Percentiles rank a stretch among this genome's conserved stretches.
Evolutionary conservation across 2,797 vertebrate genomes (phyloP).

Genomic region (Alfaro cultratus): DNA sequence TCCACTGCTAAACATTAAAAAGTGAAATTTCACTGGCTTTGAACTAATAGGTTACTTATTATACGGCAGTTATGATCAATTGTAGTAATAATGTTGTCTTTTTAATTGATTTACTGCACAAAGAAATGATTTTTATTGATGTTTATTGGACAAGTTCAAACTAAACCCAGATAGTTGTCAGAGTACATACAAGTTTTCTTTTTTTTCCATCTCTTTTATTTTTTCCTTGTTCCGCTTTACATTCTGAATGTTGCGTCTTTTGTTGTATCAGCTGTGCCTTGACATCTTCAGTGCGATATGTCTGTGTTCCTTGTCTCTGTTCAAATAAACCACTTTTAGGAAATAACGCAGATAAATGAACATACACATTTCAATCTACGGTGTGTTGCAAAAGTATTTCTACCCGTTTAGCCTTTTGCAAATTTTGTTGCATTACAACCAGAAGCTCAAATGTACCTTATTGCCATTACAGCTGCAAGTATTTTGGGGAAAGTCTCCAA

Average conservation of each 20-base stretch:
- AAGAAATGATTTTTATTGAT: background rate
- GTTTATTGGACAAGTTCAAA: constrained; percentile 4
- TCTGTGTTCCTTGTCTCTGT: constrained; percentile 7
- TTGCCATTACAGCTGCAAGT: background rate
- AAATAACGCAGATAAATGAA: constrained; percentile 21
- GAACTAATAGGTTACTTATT: background rate
- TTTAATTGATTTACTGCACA: background rate
- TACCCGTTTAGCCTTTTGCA: background rate
- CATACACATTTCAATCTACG: background rate
- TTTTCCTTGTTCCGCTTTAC: constrained; percentile 33
- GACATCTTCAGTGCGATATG: constrained; percentile 54
- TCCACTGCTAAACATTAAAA: background rate
- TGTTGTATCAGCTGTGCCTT: constrained; percentile 82
- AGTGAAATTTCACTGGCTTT: background rate
- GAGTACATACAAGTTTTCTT: constrained; percentile 31
- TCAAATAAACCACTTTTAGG: constrained; percentile 23
- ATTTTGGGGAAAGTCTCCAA: background rate
- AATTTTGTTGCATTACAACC: background rate
- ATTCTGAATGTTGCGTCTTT: constrained; percentile 57
- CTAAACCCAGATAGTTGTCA: constrained; percentile 16
- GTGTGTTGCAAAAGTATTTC: constrained; percentile 1
- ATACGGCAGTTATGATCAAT: background rate
- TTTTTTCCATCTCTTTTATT: constrained; percentile 12
- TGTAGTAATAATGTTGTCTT: background rate
- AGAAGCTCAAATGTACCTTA: background rate